Percentiles rank a stretch among this genome's conserved stretches.
Evolutionary conservation across 2,113 vertebrate genomes (phyloP).

Genomic region (Semnornis frantzii): DNA sequence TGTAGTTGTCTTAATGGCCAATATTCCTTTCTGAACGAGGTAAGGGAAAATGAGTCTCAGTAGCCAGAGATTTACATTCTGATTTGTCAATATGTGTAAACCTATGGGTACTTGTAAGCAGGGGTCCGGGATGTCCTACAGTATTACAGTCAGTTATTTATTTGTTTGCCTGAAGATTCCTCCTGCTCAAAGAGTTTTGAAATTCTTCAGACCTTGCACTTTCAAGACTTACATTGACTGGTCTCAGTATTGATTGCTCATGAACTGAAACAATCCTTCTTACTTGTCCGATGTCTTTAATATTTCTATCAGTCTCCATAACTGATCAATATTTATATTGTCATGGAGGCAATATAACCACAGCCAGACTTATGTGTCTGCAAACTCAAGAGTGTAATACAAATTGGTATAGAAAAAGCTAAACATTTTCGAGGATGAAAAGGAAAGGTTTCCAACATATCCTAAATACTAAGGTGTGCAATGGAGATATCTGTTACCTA

Average conservation of each 20-base stretch:
- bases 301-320: slow-evolving; percentile 2
- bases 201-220: not conserved
- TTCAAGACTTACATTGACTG: not conserved
- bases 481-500: not conserved
- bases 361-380: not conserved
- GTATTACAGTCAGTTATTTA: not conserved
- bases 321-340: slow-evolving; percentile 2
- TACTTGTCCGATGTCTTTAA: slow-evolving; percentile 20
- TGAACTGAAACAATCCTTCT: not conserved
- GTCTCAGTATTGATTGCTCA: not conserved
- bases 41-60: not conserved
- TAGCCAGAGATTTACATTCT: not conserved
- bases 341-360: not conserved
- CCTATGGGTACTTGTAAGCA: not conserved
- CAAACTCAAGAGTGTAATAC: not conserved
- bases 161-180: not conserved
- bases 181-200: not conserved
- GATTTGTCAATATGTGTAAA: not conserved
- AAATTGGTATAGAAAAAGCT: not conserved
- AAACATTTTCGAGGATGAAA: not conserved
- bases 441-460: not conserved
- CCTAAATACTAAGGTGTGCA: not conserved
- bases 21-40: not conserved
- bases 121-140: not conserved
- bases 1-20: not conserved